phyloP scores from a whole-genome alignment of 1,140 invertebrate species.

The Gonioctena quinquepunctata region DNA sequence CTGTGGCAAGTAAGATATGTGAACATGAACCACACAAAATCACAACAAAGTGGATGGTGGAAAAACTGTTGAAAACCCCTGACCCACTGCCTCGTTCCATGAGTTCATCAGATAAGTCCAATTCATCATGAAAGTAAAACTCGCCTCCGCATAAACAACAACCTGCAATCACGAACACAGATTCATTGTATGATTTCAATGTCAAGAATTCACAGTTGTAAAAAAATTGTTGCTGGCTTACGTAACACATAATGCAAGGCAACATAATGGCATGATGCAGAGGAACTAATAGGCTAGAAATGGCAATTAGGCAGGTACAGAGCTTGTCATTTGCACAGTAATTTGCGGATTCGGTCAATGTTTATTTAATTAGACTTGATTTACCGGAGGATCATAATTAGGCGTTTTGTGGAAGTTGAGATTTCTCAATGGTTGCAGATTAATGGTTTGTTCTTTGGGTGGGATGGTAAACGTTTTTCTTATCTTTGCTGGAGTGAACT shows the following conservation, averaged over 20 bases:
- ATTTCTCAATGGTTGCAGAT: not conserved
- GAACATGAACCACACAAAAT: too few relatives aligned
- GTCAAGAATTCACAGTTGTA: slow-evolving; percentile 1
- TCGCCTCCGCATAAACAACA: not conserved
- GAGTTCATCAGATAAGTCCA: not conserved
- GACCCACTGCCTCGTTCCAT: not conserved
- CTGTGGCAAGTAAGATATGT: too few relatives aligned
- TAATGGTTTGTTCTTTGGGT: too few relatives aligned
- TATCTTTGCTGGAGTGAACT: too few relatives aligned
- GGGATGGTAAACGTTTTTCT: too few relatives aligned
- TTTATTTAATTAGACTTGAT: not conserved
- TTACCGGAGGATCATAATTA: not conserved
- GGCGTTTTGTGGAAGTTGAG: not conserved
- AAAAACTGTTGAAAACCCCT: not conserved
- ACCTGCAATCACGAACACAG: not conserved
- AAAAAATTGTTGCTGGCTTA: not conserved
- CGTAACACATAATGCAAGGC: not conserved
- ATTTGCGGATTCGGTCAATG: not conserved
- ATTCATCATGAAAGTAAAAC: not conserved
- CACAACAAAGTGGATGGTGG: too few relatives aligned
- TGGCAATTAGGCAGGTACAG: not conserved
- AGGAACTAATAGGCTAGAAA: not conserved
- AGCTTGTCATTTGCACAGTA: not conserved
- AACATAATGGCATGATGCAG: not conserved
- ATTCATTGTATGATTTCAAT: slow-evolving; percentile 3